Percentiles rank a stretch among this genome's conserved stretches.
Evolutionary conservation across 1,140 invertebrate genomes (phyloP).

Genomic region (Apis laboriosa): DNA sequence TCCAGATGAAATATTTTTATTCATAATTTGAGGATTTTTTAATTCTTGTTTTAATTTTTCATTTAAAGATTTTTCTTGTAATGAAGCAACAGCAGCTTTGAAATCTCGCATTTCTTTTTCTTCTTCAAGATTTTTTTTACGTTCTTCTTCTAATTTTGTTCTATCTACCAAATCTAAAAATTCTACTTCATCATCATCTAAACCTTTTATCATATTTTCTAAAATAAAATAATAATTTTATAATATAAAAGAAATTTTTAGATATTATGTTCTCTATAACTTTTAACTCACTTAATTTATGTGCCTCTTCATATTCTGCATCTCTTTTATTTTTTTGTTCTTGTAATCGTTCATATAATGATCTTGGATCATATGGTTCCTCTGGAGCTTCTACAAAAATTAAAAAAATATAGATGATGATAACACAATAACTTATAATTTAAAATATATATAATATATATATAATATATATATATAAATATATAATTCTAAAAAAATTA

Average conservation of each 20-base stretch:
- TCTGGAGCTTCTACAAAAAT: constrained; percentile 85
- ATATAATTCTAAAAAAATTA: too few species aligned
- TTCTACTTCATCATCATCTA: constrained; percentile 97
- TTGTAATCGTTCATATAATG: constrained; percentile 93
- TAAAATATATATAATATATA: not conserved
- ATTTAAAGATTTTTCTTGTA: constrained; percentile 88
- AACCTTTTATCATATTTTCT: constrained; percentile 97
- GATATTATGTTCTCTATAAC: not conserved
- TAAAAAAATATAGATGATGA: not conserved
- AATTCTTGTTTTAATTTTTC: constrained; percentile 84
- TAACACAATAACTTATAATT: not conserved
- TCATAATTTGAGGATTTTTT: constrained; percentile 72
- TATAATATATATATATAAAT: not conserved
- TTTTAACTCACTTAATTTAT: constrained; percentile 90
- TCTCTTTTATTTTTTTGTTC: constrained; percentile 95
- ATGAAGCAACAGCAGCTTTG: constrained; percentile 88
- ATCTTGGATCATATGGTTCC: constrained; percentile 89
- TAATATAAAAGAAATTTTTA: not conserved
- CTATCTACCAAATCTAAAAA: constrained; percentile 95
- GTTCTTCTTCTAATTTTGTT: constrained; percentile 91
- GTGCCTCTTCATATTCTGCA: constrained; percentile 96
- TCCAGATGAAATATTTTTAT: constrained; percentile 69
- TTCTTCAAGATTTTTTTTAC: constrained; percentile 90
- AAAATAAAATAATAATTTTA: constrained; percentile 65
- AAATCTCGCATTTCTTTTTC: constrained; percentile 91